Conservation (phyloP, 2,797 vertebrate species). For the Syngnathus acus region DNA sequence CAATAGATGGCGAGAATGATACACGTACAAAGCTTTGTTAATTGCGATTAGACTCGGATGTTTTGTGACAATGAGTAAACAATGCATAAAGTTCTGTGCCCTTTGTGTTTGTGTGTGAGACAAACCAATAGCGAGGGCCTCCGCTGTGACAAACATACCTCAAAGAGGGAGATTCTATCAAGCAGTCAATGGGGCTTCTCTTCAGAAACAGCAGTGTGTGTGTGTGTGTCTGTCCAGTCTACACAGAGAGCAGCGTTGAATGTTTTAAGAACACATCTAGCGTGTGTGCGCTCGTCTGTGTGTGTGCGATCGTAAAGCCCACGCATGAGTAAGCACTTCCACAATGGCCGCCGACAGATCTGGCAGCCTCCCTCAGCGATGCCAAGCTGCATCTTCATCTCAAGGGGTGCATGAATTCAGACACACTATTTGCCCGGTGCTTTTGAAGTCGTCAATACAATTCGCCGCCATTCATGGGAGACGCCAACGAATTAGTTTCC, state of each 20-base stretch:
- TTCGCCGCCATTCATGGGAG: slow-evolving; percentile 11
- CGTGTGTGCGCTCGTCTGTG: background rate
- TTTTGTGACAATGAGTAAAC: background rate
- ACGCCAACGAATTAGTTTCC: background rate
- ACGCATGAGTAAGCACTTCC: slow-evolving; percentile 54
- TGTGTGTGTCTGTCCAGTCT: slow-evolving; percentile 21
- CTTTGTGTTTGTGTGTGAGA: background rate
- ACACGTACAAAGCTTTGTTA: background rate
- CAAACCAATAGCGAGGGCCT: background rate
- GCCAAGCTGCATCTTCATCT: slow-evolving; percentile 43
- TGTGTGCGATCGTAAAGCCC: slow-evolving; percentile 19
- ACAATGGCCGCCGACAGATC: slow-evolving; percentile 51
- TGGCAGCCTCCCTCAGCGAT: slow-evolving; percentile 49
- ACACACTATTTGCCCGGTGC: slow-evolving; percentile 50
- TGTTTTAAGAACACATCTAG: slow-evolving; percentile 10
- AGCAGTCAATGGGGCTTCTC: slow-evolving; percentile 11
- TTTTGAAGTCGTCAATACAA: slow-evolving; percentile 48
- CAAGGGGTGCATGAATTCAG: slow-evolving; percentile 51
- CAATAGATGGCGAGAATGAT: background rate
- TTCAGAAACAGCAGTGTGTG: slow-evolving; percentile 25
- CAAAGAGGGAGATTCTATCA: slow-evolving; percentile 4
- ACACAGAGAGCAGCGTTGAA: slow-evolving; percentile 23
- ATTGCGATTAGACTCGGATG: background rate
- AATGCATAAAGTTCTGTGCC: background rate
- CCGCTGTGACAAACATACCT: slow-evolving; percentile 4